Evolutionary conservation across 1,140 invertebrate genomes (phyloP).

Genomic region (Solenopsis invicta): DNA sequence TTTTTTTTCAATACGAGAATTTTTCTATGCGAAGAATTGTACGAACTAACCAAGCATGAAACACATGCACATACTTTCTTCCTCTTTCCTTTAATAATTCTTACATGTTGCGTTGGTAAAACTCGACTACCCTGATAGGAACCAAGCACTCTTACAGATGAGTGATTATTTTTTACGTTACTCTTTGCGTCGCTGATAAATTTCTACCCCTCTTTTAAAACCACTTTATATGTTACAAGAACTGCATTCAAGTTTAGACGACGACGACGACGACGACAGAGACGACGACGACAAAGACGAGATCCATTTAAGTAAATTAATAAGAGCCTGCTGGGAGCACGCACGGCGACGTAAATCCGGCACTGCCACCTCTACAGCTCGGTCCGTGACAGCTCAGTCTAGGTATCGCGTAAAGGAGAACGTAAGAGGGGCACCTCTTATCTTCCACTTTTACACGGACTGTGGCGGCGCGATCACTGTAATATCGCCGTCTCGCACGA

Average conservation of each 20-base stretch:
- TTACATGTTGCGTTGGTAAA: neutral
- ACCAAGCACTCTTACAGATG: neutral
- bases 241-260: conserved; percentile 22
- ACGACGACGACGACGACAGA: neutral
- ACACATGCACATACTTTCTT: no score
- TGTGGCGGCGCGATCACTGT: conserved; percentile 7
- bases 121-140: neutral
- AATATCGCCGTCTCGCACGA: conserved; percentile 17
- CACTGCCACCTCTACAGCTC: neutral
- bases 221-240: conserved; percentile 11
- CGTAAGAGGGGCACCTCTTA: conserved; percentile 8
- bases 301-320: conserved; percentile 38
- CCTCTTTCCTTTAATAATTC: neutral
- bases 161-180: neutral
- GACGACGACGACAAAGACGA: neutral
- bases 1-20: no score
- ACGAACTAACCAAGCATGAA: neutral
- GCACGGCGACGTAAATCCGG: neutral
- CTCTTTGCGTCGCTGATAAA: conserved; percentile 17
- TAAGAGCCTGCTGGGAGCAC: neutral
- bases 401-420: neutral
- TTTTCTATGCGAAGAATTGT: neutral
- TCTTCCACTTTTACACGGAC: conserved; percentile 27
- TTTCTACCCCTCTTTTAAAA: neutral
- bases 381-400: neutral